Percentiles rank a stretch among this genome's conserved stretches.
phyloP scores from a whole-genome alignment of 2,113 vertebrate genomes.

The Calyptomena viridis region DNA sequence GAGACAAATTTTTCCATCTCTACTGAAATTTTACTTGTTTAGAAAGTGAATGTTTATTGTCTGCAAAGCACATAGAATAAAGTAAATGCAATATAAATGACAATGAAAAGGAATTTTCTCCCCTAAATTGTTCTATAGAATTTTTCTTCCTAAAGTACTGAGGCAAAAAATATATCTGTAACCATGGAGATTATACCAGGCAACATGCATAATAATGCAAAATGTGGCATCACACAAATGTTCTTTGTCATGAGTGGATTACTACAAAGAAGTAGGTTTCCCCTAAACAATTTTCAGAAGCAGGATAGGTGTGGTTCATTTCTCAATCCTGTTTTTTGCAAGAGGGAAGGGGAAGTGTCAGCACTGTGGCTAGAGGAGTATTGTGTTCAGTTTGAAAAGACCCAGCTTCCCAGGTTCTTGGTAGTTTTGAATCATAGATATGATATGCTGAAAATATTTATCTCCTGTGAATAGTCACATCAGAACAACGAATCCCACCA shows the following conservation, averaged over 20 bases:
- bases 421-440: neutral
- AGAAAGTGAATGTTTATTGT: neutral
- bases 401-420: neutral
- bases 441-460: neutral
- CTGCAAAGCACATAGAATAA: neutral
- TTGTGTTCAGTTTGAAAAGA: neutral
- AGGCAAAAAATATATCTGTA: conserved; percentile 56
- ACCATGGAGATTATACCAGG: conserved; percentile 58
- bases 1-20: neutral
- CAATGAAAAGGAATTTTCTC: neutral
- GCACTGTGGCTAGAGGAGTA: neutral
- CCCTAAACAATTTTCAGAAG: conserved; percentile 2
- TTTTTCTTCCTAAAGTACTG: conserved; percentile 14
- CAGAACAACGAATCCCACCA: neutral
- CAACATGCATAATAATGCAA: conserved; percentile 48
- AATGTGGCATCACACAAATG: conserved; percentile 26
- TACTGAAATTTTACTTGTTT: neutral
- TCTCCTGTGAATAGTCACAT: neutral
- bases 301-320: neutral
- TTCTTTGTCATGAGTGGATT: conserved; percentile 31
- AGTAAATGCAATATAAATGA: neutral
- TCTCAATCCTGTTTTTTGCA: neutral
- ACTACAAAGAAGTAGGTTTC: neutral
- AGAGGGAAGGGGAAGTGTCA: neutral
- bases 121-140: conserved; percentile 22